phyloP scores from a whole-genome alignment of 2,797 vertebrate species.

The Atherinosoma microstoma region DNA sequence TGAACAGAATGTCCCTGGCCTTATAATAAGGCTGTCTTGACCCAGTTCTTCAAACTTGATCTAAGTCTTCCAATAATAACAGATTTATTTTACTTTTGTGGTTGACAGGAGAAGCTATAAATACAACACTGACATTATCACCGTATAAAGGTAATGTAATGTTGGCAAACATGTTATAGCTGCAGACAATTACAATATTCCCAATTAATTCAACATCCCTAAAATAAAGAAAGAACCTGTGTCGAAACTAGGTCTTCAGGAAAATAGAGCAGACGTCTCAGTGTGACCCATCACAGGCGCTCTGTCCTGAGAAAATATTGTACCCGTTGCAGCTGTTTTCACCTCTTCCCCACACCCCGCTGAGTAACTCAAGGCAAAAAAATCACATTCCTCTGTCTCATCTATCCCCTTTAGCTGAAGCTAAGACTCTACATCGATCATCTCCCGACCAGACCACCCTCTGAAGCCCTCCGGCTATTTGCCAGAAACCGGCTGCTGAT shows the following conservation, averaged over 20 bases:
- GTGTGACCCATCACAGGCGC: neutral
- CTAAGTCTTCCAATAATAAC: neutral
- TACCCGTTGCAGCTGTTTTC: conserved; percentile 41
- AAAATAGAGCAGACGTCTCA: conserved; percentile 1
- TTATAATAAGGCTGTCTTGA: conserved; percentile 18
- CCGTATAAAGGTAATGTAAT: neutral
- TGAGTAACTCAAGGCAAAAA: conserved; percentile 42
- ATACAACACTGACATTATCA: neutral
- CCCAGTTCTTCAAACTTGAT: conserved; percentile 16
- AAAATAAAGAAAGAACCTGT: neutral
- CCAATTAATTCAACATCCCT: neutral
- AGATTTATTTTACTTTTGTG: neutral
- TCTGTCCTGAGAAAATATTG: conserved; percentile 32
- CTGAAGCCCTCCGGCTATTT: conserved; percentile 31
- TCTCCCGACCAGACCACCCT: conserved; percentile 59
- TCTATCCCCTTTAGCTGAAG: conserved; percentile 44
- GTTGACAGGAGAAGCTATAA: neutral
- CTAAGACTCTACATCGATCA: conserved; percentile 63
- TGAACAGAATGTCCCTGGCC: conserved; percentile 39
- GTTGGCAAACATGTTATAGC: neutral
- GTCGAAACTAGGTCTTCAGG: neutral
- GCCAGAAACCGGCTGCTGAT: conserved; percentile 34
- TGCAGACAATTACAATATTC: neutral
- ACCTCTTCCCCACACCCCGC: conserved; percentile 27
- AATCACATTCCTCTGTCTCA: conserved; percentile 70